Conservation (phyloP, 2,888 invertebrate genomes). For the Phragmatobia fuliginosa region DNA sequence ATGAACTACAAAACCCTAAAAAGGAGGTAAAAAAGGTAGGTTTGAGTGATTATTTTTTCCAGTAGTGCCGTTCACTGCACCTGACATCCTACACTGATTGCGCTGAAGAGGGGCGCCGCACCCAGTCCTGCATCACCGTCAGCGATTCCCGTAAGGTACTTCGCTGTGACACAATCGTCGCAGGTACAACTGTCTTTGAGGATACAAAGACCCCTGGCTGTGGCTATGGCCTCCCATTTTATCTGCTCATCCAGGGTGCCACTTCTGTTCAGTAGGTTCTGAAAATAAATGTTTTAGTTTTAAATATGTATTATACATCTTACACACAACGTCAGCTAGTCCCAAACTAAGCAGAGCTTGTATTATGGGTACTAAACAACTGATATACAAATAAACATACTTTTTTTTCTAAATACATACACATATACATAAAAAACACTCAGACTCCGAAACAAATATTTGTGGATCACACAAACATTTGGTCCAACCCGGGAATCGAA, state of each 20-base stretch:
- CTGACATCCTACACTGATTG: constrained; percentile 73
- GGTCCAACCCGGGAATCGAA: too few species aligned
- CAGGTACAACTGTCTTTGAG: constrained; percentile 77
- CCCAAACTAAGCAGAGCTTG: too few species aligned
- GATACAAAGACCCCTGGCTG: constrained; percentile 77
- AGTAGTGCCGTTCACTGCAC: constrained; percentile 58
- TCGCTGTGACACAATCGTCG: constrained; percentile 68
- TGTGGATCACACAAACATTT: too few species aligned
- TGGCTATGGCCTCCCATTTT: constrained; percentile 83
- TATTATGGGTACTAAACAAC: too few species aligned
- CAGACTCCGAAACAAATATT: too few species aligned
- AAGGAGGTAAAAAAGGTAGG: too few species aligned
- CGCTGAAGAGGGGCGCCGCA: constrained; percentile 72
- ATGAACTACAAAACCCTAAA: too few species aligned
- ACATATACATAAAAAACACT: too few species aligned
- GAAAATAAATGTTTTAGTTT: constrained; percentile 27
- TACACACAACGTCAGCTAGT: too few species aligned
- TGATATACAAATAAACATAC: too few species aligned
- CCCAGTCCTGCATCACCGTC: constrained; percentile 79
- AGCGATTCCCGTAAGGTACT: constrained; percentile 66
- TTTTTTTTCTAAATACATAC: too few species aligned
- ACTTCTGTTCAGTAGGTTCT: constrained; percentile 74
- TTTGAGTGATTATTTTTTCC: background rate
- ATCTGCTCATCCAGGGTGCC: constrained; percentile 76
- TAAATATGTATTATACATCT: too few species aligned